These are phyloP conservation scores for Charaxes varanes DNA, from an alignment of 1,140 invertebrate species.

Conservation along the genomic window DNA sequence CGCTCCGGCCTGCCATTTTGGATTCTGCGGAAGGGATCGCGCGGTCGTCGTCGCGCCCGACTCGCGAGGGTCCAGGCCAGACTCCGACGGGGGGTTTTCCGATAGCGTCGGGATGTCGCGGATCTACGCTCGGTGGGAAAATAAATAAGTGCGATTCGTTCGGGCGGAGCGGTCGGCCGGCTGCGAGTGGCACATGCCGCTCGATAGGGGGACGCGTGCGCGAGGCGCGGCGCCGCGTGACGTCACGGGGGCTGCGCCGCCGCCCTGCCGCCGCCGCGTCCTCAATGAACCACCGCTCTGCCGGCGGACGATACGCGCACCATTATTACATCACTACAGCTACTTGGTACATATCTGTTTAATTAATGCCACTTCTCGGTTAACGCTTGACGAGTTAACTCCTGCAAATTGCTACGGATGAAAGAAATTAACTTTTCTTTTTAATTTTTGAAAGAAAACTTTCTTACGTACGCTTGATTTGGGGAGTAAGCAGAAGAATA, in stretches of 20 bases:
- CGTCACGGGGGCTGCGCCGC: slow-evolving; percentile 47
- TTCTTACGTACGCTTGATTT: no score
- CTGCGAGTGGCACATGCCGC: slow-evolving; percentile 64
- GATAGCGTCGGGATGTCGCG: slow-evolving; percentile 37
- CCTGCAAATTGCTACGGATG: no score
- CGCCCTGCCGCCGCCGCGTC: slow-evolving; percentile 33
- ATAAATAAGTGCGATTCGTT: slow-evolving; percentile 63
- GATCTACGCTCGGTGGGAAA: slow-evolving; percentile 54
- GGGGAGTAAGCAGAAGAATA: no score
- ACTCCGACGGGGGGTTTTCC: slow-evolving; percentile 28
- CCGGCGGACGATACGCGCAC: slow-evolving; percentile 22
- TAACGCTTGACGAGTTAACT: not conserved
- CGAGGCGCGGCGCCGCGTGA: slow-evolving; percentile 45
- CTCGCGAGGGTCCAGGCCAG: slow-evolving; percentile 10
- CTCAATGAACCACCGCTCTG: slow-evolving; percentile 48
- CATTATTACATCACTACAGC: slow-evolving; percentile 27
- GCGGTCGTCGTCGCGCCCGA: slow-evolving; percentile 20
- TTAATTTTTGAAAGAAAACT: no score
- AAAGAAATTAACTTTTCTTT: no score
- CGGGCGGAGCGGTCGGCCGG: slow-evolving; percentile 60
- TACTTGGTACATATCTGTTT: slow-evolving; percentile 24
- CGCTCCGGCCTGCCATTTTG: slow-evolving; percentile 56
- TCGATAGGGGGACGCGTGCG: slow-evolving; percentile 65
- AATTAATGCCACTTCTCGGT: slow-evolving; percentile 20
- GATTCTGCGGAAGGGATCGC: slow-evolving; percentile 29